Percentiles rank a stretch among this genome's conserved stretches.
These are phyloP conservation scores for Leptodirus hochenwartii DNA, from an alignment of 2,888 invertebrate species.

Conservation along the genomic window DNA sequence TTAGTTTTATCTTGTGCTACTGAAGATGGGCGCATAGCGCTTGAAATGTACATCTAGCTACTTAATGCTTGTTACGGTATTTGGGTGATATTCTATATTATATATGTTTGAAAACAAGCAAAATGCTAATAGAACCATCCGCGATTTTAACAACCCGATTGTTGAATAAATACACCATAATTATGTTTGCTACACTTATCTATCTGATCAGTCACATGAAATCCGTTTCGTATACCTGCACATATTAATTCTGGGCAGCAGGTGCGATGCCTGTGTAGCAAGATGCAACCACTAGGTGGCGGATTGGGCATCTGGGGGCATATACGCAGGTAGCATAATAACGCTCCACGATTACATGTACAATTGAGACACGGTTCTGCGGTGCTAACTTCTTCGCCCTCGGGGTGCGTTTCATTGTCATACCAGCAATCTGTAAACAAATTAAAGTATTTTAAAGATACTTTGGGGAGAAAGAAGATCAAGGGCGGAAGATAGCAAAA, in stretches of 20 bases:
- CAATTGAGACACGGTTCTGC: constrained; percentile 64
- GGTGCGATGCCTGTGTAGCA: constrained; percentile 43
- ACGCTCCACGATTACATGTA: constrained; percentile 49
- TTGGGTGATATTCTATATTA: too few species aligned
- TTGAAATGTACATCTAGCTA: too few species aligned
- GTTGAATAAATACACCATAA: too few species aligned
- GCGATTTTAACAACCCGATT: too few species aligned
- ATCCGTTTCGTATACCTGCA: constrained; percentile 33
- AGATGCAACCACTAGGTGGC: constrained; percentile 53
- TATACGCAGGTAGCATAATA: constrained; percentile 58
- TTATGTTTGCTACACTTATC: too few species aligned
- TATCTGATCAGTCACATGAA: too few species aligned
- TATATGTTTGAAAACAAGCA: too few species aligned
- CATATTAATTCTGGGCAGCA: constrained; percentile 71
- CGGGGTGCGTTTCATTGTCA: constrained; percentile 46
- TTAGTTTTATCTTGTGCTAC: too few species aligned
- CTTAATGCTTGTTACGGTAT: too few species aligned
- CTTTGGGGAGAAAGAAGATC: background rate
- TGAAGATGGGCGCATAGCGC: too few species aligned
- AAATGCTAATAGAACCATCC: too few species aligned
- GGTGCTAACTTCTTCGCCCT: constrained; percentile 45
- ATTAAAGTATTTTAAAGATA: constrained; percentile 6
- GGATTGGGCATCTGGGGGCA: constrained; percentile 60
- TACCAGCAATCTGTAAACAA: constrained; percentile 46
- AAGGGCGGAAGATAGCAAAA: constrained; percentile 1